Evolutionary conservation across 2,113 vertebrate species (phyloP).

Genomic region (Poicephalus gulielmi): DNA sequence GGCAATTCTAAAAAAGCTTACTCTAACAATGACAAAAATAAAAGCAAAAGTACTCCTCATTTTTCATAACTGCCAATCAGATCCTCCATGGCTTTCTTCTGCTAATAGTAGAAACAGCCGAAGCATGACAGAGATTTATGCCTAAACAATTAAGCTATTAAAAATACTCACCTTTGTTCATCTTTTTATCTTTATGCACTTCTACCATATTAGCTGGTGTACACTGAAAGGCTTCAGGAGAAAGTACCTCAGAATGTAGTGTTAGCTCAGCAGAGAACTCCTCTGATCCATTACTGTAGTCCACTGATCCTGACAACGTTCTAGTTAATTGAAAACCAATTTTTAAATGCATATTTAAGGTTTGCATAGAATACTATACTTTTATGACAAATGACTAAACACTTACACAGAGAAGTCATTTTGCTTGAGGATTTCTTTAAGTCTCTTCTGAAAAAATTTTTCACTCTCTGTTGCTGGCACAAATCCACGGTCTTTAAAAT

Average conservation of each 20-base stretch:
- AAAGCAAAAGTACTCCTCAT: neutral
- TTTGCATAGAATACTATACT: conserved; percentile 39
- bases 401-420: conserved; percentile 94
- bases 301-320: conserved; percentile 81
- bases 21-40: neutral
- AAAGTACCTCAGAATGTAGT: conserved; percentile 81
- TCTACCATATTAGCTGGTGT: conserved; percentile 85
- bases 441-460: conserved; percentile 89
- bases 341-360: conserved; percentile 54
- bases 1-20: neutral
- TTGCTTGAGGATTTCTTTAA: conserved; percentile 93
- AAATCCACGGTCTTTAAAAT: conserved; percentile 87
- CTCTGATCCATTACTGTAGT: conserved; percentile 79
- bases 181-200: conserved; percentile 82
- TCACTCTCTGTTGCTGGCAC: conserved; percentile 87
- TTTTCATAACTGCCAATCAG: neutral
- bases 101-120: neutral
- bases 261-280: conserved; percentile 84
- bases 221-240: conserved; percentile 75
- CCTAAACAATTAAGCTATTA: neutral
- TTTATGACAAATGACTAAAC: conserved; percentile 51
- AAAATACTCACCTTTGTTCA: conserved; percentile 75
- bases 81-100: neutral
- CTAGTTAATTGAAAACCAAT: conserved; percentile 78
- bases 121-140: neutral